Evolutionary conservation across 2,113 vertebrate species (phyloP).

Genomic region (Melanerpes aurifrons): DNA sequence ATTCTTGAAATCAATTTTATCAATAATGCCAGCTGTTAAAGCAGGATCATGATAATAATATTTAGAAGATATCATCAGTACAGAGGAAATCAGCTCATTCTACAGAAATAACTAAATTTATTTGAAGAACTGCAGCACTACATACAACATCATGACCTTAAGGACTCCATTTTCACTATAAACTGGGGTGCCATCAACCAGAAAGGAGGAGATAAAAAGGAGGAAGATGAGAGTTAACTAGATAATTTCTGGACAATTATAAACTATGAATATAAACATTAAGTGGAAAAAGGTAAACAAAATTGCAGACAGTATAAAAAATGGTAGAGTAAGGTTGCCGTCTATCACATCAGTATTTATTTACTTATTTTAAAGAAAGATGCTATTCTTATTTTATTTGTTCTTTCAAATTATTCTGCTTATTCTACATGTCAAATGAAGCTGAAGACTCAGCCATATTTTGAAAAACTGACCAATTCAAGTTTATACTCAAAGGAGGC

Average conservation of each 20-base stretch:
- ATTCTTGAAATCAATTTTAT: not conserved
- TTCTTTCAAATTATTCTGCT: not conserved
- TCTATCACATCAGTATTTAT: not conserved
- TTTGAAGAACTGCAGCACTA: not conserved
- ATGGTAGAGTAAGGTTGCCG: not conserved
- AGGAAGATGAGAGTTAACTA: not conserved
- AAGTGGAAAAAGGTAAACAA: not conserved
- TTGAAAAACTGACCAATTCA: not conserved
- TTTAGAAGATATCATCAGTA: not conserved
- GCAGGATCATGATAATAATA: not conserved
- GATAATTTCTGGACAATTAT: not conserved
- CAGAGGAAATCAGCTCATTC: not conserved
- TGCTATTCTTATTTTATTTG: not conserved
- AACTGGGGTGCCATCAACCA: not conserved
- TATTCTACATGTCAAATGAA: accelerated
- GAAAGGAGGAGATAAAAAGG: not conserved
- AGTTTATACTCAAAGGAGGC: not conserved
- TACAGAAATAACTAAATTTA: not conserved
- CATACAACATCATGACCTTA: not conserved
- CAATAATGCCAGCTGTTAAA: not conserved
- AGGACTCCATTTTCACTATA: not conserved
- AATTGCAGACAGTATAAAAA: not conserved
- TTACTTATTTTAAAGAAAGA: not conserved
- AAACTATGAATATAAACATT: not conserved
- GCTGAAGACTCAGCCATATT: not conserved